Evolutionary conservation across 2,113 vertebrate species (phyloP), one percentile per base, ranked within the genome.

Genomic region (Poeciliopsis retropinna): DNA sequence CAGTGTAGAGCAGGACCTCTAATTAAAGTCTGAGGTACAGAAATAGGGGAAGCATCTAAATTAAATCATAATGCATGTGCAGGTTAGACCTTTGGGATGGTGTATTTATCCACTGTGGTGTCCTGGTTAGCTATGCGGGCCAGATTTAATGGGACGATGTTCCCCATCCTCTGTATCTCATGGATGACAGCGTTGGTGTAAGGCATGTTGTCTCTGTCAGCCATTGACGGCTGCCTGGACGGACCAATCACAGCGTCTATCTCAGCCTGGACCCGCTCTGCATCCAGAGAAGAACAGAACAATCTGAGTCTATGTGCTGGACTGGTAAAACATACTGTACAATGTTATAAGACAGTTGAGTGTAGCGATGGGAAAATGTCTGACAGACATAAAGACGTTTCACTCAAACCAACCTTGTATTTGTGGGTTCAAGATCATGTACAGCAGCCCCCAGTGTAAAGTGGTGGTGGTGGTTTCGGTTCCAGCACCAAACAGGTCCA

Each of bases 111-210:
- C 19, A 97, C 1, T 0, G 30, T 75, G 0, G 93, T 88, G 3
- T 95, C 93, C 27, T 37, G 87, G 0, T 0, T 2, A 0, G 93
- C n/a, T 74, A 83, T 15, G n/a, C 89, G 91, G 3, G 79, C 69
- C 4, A 85, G 15, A 0, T 83, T 94, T 5, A 96, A 32, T 0
- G 96, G 95, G 0, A 94, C 0, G 0, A 97, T 94, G 60, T 95
- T 90, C 15, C 73, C 77, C 75, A 92, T 94, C 57, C 96, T 95
- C 84, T 95, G 96, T 30, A 95, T 89, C 39, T 97, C 96, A 0
- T 97, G 95, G 77, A 97, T 80, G 64, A 95, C 95, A 0, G 96
- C 95, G 0, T 95, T 83, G 67, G 95, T 96, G 64, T 95, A 97
- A 0, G 95, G 96, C 86, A 95, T 79, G 30, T 70, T 87, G 37